Evolutionary conservation across 1,140 invertebrate genomes (phyloP), one percentile per base, ranked within the genome.

Genomic region (Saxidomus purpurata): DNA sequence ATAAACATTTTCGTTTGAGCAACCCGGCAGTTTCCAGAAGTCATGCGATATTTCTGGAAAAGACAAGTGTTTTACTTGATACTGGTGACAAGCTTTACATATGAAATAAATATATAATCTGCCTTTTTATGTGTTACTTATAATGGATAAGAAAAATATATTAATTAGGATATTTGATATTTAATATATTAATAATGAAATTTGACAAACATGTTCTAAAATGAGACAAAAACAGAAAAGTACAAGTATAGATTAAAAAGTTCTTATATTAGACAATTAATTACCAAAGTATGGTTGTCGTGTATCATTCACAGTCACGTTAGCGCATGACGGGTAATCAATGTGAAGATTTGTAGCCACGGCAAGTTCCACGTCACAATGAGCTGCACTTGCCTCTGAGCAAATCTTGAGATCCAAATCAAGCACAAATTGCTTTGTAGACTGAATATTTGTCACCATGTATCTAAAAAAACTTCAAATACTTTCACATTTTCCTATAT

Each of bases 221-320:
- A 8, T 49, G 47, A 11, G 47, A 11, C 47, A 49, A 49, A 49
- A 49, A 49, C 17, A 49, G 47, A 49, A 49, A 8, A 17, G 8
- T 8, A 11, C 8, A 49, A 49, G 17, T 49, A 49, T 17, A 49
- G 47, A 49, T 49, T 49, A 11, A 49, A 8, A 49, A 11, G 47
- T 49, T 49, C 8, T 11, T 11, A 55, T 15, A 55, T 6, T 55
- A 22, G 15, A 3, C 4, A 6, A 55, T 13, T 40, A 40, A n/a
- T 31, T 43, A 79, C 76, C 76, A 25, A 59, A 55, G 22, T 36
- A 79, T 79, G 76, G 49, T 55, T 79, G 43, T 36, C 76, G 76
- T 17, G 43, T 49, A 17, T 79, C 76, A 59, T 55, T 36, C 4
- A 25, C 17, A 6, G 76, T 79, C 13, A 79, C 76, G 19, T 79